phyloP scores from a whole-genome alignment of 2,888 invertebrate species.

The Ectobius pallidus region DNA sequence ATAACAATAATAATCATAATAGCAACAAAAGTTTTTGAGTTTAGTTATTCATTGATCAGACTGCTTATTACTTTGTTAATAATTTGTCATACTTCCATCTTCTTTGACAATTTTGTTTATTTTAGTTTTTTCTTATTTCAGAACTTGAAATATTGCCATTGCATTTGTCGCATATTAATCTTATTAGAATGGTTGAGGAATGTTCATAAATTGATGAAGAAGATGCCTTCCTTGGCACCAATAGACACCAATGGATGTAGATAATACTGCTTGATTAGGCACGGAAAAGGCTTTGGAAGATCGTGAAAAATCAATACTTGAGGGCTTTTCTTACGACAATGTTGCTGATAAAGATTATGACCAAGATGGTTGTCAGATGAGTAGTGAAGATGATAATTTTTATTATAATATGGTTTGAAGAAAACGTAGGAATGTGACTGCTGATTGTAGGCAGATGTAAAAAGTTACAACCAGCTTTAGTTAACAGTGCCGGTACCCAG shows the following conservation, averaged over 20 bases:
- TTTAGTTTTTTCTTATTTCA: background rate
- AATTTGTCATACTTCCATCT: background rate
- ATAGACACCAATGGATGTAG: background rate
- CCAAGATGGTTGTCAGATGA: background rate
- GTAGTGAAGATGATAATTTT: conserved; percentile 6
- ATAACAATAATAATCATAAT: no score
- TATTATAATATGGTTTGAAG: background rate
- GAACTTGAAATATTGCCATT: background rate
- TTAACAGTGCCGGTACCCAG: background rate
- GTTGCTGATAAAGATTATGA: conserved; percentile 12
- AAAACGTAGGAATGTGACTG: conserved; percentile 1
- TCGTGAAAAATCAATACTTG: conserved; percentile 19
- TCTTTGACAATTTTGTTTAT: background rate
- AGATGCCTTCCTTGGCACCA: background rate
- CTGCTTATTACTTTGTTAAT: background rate
- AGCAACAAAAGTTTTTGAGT: background rate
- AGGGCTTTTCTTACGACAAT: background rate
- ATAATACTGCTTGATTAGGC: background rate
- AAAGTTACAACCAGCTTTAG: background rate
- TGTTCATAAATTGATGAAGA: background rate
- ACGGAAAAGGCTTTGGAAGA: background rate
- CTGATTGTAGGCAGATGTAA: background rate
- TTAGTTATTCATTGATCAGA: background rate
- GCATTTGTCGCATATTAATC: background rate
- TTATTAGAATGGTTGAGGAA: background rate